A percentile compares a stretch with the other conserved stretches of the same genome.
Evolutionary conservation across 2,113 vertebrate species (phyloP).

Genomic region (Otus sunia): DNA sequence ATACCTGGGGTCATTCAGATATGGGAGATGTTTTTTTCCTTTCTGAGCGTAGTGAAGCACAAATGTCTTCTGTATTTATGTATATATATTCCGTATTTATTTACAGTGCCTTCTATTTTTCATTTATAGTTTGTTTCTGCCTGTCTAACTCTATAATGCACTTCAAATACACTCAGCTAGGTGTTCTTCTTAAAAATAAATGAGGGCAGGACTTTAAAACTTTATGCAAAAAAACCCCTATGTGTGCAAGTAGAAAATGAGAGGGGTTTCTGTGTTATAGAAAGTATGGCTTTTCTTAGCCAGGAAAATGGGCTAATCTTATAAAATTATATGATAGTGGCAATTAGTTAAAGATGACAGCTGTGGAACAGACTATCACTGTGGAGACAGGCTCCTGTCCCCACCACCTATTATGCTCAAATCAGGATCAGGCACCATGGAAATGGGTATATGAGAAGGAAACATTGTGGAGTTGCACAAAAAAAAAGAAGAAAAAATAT

Average conservation of each 20-base stretch:
- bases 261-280: background rate
- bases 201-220: background rate
- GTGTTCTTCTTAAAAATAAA: background rate
- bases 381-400: background rate
- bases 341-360: background rate
- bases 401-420: background rate
- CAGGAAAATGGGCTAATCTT: background rate
- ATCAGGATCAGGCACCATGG: background rate
- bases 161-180: background rate
- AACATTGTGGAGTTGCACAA: background rate
- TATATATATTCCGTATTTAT: background rate
- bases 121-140: background rate
- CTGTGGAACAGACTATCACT: background rate
- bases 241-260: background rate
- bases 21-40: background rate
- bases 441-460: background rate
- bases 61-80: background rate
- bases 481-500: background rate
- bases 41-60: background rate
- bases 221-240: background rate
- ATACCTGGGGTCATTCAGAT: background rate
- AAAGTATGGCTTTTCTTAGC: background rate
- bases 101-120: background rate
- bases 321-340: background rate
- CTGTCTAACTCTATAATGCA: background rate